These are phyloP conservation scores for Megalopta genalis DNA, from an alignment of 1,140 invertebrate species.

Conservation along the genomic window DNA sequence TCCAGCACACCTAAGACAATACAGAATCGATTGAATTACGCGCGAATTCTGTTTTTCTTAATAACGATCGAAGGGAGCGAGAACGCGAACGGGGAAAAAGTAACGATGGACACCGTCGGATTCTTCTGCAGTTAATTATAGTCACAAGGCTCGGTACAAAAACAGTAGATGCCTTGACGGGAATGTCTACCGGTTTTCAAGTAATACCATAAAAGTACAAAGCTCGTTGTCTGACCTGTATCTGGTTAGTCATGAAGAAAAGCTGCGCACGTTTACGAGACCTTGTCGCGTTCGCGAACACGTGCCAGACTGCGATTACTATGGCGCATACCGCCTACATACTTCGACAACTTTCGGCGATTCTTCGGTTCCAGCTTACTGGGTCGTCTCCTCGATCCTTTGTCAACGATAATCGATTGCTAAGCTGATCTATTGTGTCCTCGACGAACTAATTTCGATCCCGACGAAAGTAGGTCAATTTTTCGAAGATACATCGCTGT, in stretches of 20 bases:
- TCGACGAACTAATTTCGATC: too few species aligned
- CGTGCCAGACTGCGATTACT: neutral
- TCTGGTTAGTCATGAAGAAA: slow-evolving; percentile 28
- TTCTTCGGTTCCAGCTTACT: neutral
- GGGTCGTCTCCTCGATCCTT: neutral
- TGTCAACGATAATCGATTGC: too few species aligned
- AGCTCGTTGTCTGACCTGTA: slow-evolving; percentile 15
- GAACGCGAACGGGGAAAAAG: neutral
- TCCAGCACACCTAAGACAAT: too few species aligned
- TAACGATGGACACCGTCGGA: neutral
- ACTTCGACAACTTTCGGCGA: neutral
- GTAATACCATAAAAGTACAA: slow-evolving; percentile 35
- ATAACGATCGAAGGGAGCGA: too few species aligned
- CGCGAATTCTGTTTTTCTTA: too few species aligned
- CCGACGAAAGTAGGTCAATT: too few species aligned
- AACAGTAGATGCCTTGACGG: slow-evolving; percentile 34
- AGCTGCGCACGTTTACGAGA: neutral
- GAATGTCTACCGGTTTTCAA: slow-evolving; percentile 41
- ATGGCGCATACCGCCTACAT: slow-evolving; percentile 7
- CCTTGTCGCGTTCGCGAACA: slow-evolving; percentile 20
- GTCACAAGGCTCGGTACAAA: slow-evolving; percentile 31
- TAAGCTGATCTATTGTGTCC: too few species aligned
- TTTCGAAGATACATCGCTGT: too few species aligned
- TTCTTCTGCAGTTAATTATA: slow-evolving; percentile 31
- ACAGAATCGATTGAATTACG: too few species aligned